Evolutionary conservation across 2,797 vertebrate species (phyloP), one percentile per base, ranked within the genome.

Genomic region (Discoglossus pictus): DNA sequence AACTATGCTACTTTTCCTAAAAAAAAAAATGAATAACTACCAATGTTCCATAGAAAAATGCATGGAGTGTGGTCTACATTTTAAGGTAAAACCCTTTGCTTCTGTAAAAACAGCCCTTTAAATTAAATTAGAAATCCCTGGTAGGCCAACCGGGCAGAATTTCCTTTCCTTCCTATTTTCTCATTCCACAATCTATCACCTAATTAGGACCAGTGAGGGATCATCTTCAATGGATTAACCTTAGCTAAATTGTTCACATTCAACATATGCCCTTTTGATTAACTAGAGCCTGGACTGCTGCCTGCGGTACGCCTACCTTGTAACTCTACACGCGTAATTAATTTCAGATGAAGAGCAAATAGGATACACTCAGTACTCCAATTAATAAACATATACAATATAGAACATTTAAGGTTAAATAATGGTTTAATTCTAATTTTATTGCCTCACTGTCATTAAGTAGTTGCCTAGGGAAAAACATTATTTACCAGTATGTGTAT

Each of bases 111-210:
- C 78, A 93, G 68, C 70, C 78, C 79, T 72, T 85, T 84, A 92
- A 94, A 95, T 94, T 94, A 86, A 96, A 95, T 98, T 94, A 96
- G 86, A 93, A 89, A 89, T 82, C 86, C 85, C 86, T 86, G 86
- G 88, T 87, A 85, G 82, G 85, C 81, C 80, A 72, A 80, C 77
- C 82, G 83, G 82, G 80, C 85, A 24, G 75, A 86, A 87, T 89
- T 89, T 89, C 82, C 75, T 65, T 88, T 89, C 84, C 86, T 89
- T 89, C 85, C 87, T 89, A 88, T 83, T 85, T 87, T 89, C 77
- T 79, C 77, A 76, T 82, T 83, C 80, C 80, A 84, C 84, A 82
- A 81, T 88, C 85, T 90, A 87, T 88, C 88, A 90, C 88, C 89
- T 92, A 91, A 92, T 92, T 89, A 91, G 86, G 88, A 86, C 86